Evolutionary conservation across 2,888 invertebrate species (phyloP), one percentile per base, ranked within the genome.

Genomic region (Eilema caniola): DNA sequence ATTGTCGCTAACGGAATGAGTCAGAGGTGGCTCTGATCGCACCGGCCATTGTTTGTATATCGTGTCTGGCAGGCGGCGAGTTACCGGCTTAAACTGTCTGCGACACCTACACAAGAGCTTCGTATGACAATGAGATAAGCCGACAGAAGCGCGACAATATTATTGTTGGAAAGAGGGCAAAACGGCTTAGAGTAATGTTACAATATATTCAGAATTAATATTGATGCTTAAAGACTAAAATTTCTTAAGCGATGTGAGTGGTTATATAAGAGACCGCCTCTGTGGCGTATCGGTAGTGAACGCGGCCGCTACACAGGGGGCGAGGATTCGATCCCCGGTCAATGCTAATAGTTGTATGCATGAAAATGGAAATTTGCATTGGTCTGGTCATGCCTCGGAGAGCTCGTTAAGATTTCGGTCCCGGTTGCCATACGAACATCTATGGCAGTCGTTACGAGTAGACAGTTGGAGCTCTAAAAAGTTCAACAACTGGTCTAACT

Each of bases 21-120:
- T 70, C 66, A 69, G 65, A 71, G 68, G 73, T 71, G 71, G 68
- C 60, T 28, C 62, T 67, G 72, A 76, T 74, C 53, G 62, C 61
- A 62, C 63, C 53, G 24, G 71, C 72, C 71, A 75, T 73, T 80
- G 80, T 86, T 81, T 83, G 76, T 78, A 74, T 78, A 79, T 81
- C 81, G 82, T 79, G 79, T 80, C 73, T 76, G 79, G 73, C 83
- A 75, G 78, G 70, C 78, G 82, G 65, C 71, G 78, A 80, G 79
- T 74, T 78, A 75, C 65, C 66, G 77, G 87, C 82, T 87, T 86
- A 85, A 79, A 77, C 70, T 80, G 84, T 84, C 85, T 74, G 79
- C 76, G 79, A 72, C 67, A 71, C 73, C 79, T 72, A 73, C 80
- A 71, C 75, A 69, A 69, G 76, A 81, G 76, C 80, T 81, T 81